A percentile compares a stretch with the other conserved stretches of the same genome.
These are phyloP conservation scores for Drusus annulatus DNA, from an alignment of 1,140 invertebrate genomes.

Conservation along the genomic window DNA sequence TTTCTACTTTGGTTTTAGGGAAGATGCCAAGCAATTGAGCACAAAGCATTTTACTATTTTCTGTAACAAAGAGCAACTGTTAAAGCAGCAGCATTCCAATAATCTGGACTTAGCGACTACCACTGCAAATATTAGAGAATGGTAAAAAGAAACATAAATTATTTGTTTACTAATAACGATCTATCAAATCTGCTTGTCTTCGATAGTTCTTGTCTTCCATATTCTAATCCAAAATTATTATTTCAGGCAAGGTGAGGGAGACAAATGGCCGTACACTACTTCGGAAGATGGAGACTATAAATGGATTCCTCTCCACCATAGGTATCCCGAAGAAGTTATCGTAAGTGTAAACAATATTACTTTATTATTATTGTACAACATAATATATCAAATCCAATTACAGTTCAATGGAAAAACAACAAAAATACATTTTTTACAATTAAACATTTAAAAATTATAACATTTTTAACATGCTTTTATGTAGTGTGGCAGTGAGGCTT, in stretches of 20 bases:
- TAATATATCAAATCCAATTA: too few species aligned
- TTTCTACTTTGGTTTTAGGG: not conserved
- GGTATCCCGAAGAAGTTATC: constrained; percentile 32
- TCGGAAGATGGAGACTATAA: constrained; percentile 21
- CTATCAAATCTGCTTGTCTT: not conserved
- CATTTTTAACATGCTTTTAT: too few species aligned
- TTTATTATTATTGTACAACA: too few species aligned
- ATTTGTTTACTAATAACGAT: not conserved
- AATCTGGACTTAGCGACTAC: constrained; percentile 20
- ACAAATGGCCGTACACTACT: constrained; percentile 14
- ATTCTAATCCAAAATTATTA: not conserved
- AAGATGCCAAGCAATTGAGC: not conserved
- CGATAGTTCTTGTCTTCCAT: not conserved
- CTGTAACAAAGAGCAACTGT: not conserved
- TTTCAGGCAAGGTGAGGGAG: constrained; percentile 13
- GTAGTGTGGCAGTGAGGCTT: too few species aligned
- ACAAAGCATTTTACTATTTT: not conserved
- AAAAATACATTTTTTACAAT: too few species aligned
- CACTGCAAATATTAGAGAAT: constrained; percentile 16
- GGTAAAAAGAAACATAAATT: constrained; percentile 9
- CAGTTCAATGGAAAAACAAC: too few species aligned
- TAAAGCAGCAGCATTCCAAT: not conserved
- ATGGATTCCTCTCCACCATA: constrained; percentile 10
- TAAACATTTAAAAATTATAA: too few species aligned
- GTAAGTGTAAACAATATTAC: too few species aligned